Percentiles rank a stretch among this genome's conserved stretches.
These are phyloP conservation scores for Chaenogobius annularis DNA, from an alignment of 2,113 vertebrate genomes.

Conservation along the genomic window DNA sequence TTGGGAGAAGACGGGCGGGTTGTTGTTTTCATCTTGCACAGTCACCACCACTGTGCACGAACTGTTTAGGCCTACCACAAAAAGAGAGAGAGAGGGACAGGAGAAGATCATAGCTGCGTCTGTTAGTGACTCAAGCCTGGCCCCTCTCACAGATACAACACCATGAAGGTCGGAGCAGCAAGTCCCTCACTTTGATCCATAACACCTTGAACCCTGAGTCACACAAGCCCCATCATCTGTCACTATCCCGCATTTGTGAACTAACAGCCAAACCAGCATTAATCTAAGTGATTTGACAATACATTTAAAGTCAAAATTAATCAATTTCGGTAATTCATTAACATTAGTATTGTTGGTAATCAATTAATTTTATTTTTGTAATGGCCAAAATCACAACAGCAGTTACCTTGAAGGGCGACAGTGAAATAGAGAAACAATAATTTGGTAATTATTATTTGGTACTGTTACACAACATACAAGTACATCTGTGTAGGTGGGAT, in stretches of 20 bases:
- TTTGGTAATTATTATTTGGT: too few relatives aligned
- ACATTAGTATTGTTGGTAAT: too few relatives aligned
- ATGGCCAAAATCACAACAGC: too few relatives aligned
- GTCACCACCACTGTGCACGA: slow-evolving; percentile 70
- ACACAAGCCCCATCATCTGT: slow-evolving; percentile 39
- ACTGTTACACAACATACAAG: too few relatives aligned
- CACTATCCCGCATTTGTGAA: slow-evolving; percentile 15
- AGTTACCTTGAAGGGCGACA: too few relatives aligned
- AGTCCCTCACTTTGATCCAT: slow-evolving; percentile 40
- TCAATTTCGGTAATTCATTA: neutral
- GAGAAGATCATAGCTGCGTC: slow-evolving; percentile 40
- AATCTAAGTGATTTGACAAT: neutral
- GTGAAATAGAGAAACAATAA: too few relatives aligned
- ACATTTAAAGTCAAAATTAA: too few relatives aligned
- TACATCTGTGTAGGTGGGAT: too few relatives aligned
- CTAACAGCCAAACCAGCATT: neutral
- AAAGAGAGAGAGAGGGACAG: neutral
- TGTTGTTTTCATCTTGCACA: slow-evolving; percentile 77
- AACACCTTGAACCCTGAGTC: slow-evolving; percentile 51
- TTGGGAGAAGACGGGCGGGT: slow-evolving; percentile 70
- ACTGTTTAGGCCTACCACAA: slow-evolving; percentile 71
- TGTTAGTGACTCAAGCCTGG: slow-evolving; percentile 59
- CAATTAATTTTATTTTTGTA: too few relatives aligned
- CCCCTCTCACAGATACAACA: slow-evolving; percentile 37
- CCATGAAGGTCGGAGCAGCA: slow-evolving; percentile 35